Evolutionary conservation across 2,888 invertebrate species (phyloP).

Genomic region (Drosophila mimica): DNA sequence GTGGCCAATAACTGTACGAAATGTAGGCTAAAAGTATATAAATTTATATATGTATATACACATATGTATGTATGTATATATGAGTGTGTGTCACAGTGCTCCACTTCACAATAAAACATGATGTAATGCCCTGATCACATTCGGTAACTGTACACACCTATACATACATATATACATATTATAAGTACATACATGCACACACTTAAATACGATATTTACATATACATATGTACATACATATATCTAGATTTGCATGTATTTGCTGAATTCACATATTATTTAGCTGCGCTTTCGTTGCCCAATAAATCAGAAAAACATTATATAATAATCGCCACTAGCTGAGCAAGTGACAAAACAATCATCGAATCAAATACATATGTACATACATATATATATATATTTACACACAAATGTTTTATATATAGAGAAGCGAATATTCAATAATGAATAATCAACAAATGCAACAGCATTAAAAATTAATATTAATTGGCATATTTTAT

Average conservation of each 20-base stretch:
- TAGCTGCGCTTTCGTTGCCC: neutral
- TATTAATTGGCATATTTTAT: conserved; percentile 33
- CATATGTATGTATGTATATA: neutral
- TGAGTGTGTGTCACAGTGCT: neutral
- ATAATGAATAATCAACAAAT: conserved; percentile 24
- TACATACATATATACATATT: neutral
- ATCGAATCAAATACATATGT: conserved; percentile 4
- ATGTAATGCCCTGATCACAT: conserved; percentile 11
- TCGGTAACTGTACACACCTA: neutral
- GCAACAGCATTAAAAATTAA: conserved; percentile 8
- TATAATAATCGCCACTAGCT: conserved; percentile 12
- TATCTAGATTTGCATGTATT: neutral
- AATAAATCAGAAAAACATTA: conserved; percentile 7
- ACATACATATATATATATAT: neutral
- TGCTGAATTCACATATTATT: conserved; percentile 14
- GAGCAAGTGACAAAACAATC: conserved; percentile 5
- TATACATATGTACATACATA: neutral
- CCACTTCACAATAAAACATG: conserved; percentile 2
- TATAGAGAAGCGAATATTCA: neutral
- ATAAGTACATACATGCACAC: neutral
- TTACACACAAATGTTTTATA: neutral
- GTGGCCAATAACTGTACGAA: neutral
- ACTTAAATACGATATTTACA: neutral
- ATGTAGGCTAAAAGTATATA: neutral
- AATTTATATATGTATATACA: neutral